Percentiles rank a stretch among this genome's conserved stretches.
phyloP scores from a whole-genome alignment of 1,140 invertebrate genomes.

The Cherax quadricarinatus region DNA sequence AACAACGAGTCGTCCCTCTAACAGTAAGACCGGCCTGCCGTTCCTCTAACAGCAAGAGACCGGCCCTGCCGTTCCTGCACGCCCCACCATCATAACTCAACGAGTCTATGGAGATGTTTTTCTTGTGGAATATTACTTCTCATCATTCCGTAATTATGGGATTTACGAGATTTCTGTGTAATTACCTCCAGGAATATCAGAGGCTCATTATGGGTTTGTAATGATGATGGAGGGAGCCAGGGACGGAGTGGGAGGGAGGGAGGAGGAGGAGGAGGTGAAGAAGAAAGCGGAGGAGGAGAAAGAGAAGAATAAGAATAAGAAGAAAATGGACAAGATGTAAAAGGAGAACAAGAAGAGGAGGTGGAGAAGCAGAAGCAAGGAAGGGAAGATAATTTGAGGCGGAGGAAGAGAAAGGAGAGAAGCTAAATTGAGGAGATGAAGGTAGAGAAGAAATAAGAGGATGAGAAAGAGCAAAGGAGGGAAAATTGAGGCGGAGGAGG shows the following conservation, averaged over 20 bases:
- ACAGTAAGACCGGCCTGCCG: too few relatives aligned
- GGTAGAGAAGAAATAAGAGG: background rate
- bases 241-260: conserved; percentile 1
- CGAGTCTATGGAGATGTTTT: conserved; percentile 62
- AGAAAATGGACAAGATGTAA: too few relatives aligned
- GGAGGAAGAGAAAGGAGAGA: background rate
- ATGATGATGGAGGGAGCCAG: conserved; percentile 57
- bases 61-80: background rate
- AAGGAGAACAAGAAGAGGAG: background rate
- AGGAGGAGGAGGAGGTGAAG: conserved; percentile 2
- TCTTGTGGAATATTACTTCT: conserved; percentile 65
- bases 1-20: too few relatives aligned
- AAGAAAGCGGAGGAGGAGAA: conserved; percentile 7
- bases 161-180: conserved; percentile 67
- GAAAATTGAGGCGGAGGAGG: background rate
- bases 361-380: background rate
- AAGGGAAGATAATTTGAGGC: background rate
- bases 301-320: background rate
- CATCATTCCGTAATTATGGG: conserved; percentile 66
- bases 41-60: too few relatives aligned
- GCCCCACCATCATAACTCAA: conserved; percentile 47
- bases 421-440: background rate
- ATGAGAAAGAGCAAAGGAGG: background rate
- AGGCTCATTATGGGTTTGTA: conserved; percentile 68
- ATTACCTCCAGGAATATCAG: conserved; percentile 67